Base-by-base conservation (phyloP, 2,888 invertebrate genomes). In the Alentia gelatinosa region DNA sequence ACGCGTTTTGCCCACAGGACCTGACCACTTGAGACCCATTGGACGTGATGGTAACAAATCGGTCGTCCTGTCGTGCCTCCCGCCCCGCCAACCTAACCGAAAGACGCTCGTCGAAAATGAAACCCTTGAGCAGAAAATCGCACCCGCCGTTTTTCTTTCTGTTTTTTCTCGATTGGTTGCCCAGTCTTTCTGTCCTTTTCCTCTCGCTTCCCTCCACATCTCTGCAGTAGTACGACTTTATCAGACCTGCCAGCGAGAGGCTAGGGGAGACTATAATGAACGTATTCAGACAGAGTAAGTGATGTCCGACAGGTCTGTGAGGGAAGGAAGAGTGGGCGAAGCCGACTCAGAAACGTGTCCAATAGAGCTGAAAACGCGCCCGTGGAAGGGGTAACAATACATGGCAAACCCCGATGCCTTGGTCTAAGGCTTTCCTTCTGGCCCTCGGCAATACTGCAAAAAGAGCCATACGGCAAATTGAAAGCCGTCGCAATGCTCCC, bases 11-110 rank as follows among this genome's bases (percentile, higher is more conserved):
- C 68, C 68, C 68, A 4, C n/a, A 19, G 68, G 68, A 68, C 68
- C 68, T 68, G 12, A 26, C 68, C 68, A 68, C 68, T 68, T 68
- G 68, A 68, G 68, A 68, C 68, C 68, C 68, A 68, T 68, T 68
- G 23, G n/a, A 68, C n/a, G 68, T n/a, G 68, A 68, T 26, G 68
- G 68, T 19, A 30, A 68, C 68, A 68, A 68, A 68, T 68, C 30
- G 68, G 68, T 68, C n/a, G 68, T 68, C 33, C n/a, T 30, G 30
- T 12, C 68, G 30, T 47, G 9, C 47, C 47, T 7, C 47, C 68
- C 30, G 19, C 19, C 26, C 30, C 68, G 56, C 19, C 56, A 4
- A n/a, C 23, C 56, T n/a, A 56, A 12, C 68, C 30, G 68, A 68
- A 68, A 68, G 68, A 68, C 68, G 68, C n/a, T n/a, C 68, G 68